phyloP scores from a whole-genome alignment of 2,113 vertebrate genomes.

The Oreochromis spilurus region DNA sequence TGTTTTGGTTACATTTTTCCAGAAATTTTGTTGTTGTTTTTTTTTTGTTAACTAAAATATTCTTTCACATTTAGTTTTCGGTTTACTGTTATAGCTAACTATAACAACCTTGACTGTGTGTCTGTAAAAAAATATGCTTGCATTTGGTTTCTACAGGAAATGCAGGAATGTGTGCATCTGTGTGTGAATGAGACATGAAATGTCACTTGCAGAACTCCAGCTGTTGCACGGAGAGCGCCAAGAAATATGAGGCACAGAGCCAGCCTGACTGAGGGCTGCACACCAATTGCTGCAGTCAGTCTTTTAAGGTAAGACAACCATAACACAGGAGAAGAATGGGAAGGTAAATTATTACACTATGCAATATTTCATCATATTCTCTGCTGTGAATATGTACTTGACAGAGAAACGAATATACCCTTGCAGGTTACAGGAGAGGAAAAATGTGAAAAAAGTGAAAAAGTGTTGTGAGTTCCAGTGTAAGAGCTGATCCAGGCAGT shows the following conservation, averaged over 20 bases:
- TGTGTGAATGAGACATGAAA: neutral
- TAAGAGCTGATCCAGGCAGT: neutral
- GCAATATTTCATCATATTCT: neutral
- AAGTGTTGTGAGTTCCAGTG: neutral
- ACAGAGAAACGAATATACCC: neutral
- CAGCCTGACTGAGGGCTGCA: neutral
- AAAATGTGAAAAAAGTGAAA: neutral
- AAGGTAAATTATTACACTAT: neutral
- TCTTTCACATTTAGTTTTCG: rapidly evolving
- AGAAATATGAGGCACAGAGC: slow-evolving; percentile 4
- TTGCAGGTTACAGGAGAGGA: neutral
- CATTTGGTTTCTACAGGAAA: neutral
- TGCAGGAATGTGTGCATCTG: neutral
- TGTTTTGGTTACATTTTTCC: rapidly evolving
- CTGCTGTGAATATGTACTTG: neutral
- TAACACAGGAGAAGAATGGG: neutral
- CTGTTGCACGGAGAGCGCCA: slow-evolving; percentile 13
- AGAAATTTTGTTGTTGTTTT: neutral
- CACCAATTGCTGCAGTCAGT: neutral
- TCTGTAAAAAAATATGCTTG: neutral
- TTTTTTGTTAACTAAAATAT: neutral
- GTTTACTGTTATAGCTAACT: neutral
- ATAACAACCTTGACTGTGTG: neutral
- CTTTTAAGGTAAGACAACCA: slow-evolving; percentile 8
- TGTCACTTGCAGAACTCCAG: slow-evolving; percentile 25